Evolutionary conservation across 2,797 vertebrate genomes (phyloP).

Genomic region (Acropternis orthonyx): DNA sequence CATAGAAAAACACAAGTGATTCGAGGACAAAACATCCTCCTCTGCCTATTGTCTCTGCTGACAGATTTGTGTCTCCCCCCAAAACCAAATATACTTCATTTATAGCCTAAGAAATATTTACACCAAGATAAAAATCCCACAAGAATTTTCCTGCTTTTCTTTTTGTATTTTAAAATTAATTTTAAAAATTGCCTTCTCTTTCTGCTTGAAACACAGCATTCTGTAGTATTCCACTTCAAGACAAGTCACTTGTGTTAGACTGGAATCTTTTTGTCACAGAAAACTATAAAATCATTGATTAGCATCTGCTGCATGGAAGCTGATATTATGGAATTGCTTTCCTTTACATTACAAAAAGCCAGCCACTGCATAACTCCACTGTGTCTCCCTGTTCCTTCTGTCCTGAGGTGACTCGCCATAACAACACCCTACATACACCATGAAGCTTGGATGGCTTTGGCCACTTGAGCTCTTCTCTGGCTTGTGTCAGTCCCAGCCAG

Average conservation of each 20-base stretch:
- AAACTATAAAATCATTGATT: neutral
- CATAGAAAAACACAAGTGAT: constrained; percentile 44
- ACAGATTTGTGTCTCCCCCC: neutral
- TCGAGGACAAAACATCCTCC: constrained; percentile 45
- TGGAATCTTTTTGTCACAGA: neutral
- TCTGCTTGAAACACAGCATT: neutral
- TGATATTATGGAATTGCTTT: neutral
- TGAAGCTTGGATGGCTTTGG: neutral
- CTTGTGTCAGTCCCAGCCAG: neutral
- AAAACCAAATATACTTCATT: constrained; percentile 35
- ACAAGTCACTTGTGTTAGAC: neutral
- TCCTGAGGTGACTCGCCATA: neutral
- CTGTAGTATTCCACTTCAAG: neutral
- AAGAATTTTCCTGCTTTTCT: neutral
- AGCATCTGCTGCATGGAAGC: neutral
- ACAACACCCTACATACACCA: fast-evolving
- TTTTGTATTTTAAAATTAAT: neutral
- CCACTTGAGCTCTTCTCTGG: neutral
- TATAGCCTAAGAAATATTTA: constrained; percentile 43
- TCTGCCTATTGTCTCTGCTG: constrained; percentile 51
- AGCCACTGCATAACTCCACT: neutral
- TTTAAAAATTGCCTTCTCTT: neutral
- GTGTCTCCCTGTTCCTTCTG: neutral
- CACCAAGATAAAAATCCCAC: constrained; percentile 44
- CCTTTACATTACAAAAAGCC: neutral